phyloP scores from a whole-genome alignment of 1,140 invertebrate species.

The Diuraphis noxia region DNA sequence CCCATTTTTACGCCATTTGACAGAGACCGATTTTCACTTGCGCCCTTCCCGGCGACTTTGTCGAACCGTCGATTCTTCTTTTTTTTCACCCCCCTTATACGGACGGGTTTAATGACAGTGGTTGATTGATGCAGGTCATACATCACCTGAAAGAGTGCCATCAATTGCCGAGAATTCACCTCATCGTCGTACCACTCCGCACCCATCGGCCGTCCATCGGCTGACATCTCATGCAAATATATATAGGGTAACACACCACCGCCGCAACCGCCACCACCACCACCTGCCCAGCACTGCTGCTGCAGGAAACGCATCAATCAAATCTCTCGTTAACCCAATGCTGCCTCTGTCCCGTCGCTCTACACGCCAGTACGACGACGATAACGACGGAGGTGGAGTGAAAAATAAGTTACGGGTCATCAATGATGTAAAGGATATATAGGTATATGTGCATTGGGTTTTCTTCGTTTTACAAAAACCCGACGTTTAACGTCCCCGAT shows the following conservation, averaged over 20 bases:
- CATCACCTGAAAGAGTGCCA: slow-evolving; percentile 54
- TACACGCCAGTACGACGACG: neutral
- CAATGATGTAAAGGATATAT: slow-evolving; percentile 26
- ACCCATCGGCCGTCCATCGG: neutral
- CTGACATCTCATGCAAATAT: slow-evolving; percentile 44
- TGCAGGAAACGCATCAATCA: slow-evolving; percentile 37
- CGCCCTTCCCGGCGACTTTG: neutral
- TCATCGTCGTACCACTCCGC: neutral
- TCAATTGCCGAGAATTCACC: slow-evolving; percentile 44
- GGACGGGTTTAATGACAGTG: slow-evolving; percentile 44
- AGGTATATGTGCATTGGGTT: neutral
- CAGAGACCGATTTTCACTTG: slow-evolving; percentile 27
- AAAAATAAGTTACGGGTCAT: slow-evolving; percentile 50
- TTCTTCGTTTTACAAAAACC: neutral
- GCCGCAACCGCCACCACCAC: neutral
- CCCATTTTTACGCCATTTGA: neutral
- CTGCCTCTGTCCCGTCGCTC: neutral
- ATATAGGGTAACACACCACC: neutral
- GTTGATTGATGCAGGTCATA: slow-evolving; percentile 52
- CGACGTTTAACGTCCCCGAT: slow-evolving; percentile 27
- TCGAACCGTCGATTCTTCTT: slow-evolving; percentile 19
- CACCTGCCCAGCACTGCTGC: neutral
- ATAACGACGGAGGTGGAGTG: neutral
- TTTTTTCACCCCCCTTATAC: slow-evolving; percentile 9
- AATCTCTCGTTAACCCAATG: neutral